Conservation (phyloP, 2,888 invertebrate genomes). For the Periphyllus acericola region DNA sequence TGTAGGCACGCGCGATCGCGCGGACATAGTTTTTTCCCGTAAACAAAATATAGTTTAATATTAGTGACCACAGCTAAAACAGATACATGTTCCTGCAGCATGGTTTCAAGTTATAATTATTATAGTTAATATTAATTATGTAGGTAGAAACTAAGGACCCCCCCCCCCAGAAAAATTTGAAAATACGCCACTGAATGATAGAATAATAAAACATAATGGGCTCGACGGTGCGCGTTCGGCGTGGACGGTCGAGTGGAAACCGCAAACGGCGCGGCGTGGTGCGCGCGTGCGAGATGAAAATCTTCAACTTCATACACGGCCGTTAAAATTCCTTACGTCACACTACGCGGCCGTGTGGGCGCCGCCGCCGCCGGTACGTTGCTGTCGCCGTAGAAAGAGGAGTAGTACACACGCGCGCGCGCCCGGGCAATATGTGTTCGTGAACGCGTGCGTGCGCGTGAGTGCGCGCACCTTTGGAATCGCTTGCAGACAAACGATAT, state of each 20-base stretch:
- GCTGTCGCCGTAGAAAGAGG: constrained; percentile 8
- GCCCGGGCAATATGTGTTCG: neutral
- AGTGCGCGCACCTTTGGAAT: constrained; percentile 4
- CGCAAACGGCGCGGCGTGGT: constrained; percentile 15
- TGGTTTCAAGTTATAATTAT: too few species aligned
- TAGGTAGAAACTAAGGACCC: too few species aligned
- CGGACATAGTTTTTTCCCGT: too few species aligned
- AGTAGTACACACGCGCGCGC: neutral
- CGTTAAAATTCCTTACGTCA: constrained; percentile 60
- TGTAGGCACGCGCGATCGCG: too few species aligned
- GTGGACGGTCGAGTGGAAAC: constrained; percentile 18
- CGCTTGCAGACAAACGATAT: constrained; percentile 47
- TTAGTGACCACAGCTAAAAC: too few species aligned
- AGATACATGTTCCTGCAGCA: too few species aligned
- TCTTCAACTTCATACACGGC: constrained; percentile 55
- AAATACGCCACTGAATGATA: too few species aligned
- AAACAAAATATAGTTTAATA: too few species aligned
- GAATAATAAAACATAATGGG: constrained; percentile 51
- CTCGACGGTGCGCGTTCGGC: constrained; percentile 16
- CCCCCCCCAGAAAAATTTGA: too few species aligned
- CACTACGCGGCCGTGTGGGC: constrained; percentile 41
- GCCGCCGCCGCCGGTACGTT: constrained; percentile 4
- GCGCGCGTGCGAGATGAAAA: neutral
- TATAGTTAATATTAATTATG: too few species aligned
- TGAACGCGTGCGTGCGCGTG: neutral